Evolutionary conservation across 2,888 invertebrate species (phyloP).

Genomic region (Neoaliturus tenellus): DNA sequence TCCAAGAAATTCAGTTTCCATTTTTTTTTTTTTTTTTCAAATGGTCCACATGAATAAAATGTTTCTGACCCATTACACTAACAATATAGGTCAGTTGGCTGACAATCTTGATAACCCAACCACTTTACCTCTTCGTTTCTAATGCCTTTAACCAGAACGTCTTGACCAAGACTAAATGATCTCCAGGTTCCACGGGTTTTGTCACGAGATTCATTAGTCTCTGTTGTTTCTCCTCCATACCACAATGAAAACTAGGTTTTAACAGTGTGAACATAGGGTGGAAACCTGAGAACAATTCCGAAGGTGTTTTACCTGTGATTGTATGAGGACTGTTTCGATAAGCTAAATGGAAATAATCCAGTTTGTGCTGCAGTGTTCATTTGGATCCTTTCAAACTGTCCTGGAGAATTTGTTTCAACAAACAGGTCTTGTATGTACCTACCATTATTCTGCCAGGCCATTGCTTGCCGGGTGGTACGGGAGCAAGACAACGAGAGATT

Average conservation of each 20-base stretch:
- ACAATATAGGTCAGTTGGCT: not conserved
- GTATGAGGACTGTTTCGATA: conserved; percentile 66
- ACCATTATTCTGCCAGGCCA: not conserved
- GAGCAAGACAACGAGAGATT: not conserved
- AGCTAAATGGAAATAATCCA: conserved; percentile 59
- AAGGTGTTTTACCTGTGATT: conserved; percentile 65
- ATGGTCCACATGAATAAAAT: not conserved
- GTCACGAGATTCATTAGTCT: not conserved
- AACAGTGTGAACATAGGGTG: not conserved
- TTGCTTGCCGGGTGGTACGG: conserved; percentile 60
- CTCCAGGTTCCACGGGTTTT: not conserved
- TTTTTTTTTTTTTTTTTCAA: not conserved
- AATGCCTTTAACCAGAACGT: not conserved
- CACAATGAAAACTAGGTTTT: not conserved
- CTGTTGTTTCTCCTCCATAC: not conserved
- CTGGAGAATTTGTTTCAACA: conserved; percentile 45
- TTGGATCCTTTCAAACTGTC: not conserved
- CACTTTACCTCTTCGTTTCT: not conserved
- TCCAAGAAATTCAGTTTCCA: not conserved
- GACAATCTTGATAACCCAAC: not conserved
- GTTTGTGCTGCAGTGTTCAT: conserved; percentile 59
- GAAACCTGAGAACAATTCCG: not conserved
- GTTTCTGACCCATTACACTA: conserved; percentile 5
- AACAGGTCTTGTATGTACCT: conserved; percentile 58
- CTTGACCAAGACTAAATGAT: not conserved